These are phyloP conservation scores for Hylaea fasciaria DNA, from an alignment of 2,888 invertebrate genomes.

Conservation along the genomic window DNA sequence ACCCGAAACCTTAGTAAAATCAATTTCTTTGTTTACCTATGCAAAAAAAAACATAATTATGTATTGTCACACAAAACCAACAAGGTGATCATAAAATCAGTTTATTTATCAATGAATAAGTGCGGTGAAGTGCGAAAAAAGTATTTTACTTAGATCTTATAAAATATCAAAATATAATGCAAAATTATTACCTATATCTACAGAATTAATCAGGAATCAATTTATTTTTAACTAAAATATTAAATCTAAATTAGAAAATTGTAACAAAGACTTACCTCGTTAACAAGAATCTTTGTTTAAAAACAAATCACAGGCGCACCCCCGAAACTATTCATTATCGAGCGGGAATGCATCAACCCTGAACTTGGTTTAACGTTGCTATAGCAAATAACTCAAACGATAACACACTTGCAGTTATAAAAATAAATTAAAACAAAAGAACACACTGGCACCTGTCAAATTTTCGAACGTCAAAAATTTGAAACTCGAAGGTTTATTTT, in stretches of 20 bases:
- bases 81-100: too few relatives aligned
- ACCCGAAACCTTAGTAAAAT: too few relatives aligned
- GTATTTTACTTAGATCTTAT: background rate
- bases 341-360: conserved; percentile 82
- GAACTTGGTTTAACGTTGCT: conserved; percentile 78
- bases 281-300: conserved; percentile 38
- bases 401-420: conserved; percentile 55
- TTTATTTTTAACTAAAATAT: too few relatives aligned
- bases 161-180: too few relatives aligned
- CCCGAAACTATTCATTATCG: conserved; percentile 71
- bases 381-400: conserved; percentile 58
- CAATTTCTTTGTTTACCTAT: too few relatives aligned
- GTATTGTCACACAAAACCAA: too few relatives aligned
- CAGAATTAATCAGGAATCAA: too few relatives aligned
- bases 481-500: conserved; percentile 44
- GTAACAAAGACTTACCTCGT: conserved; percentile 34
- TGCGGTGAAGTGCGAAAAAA: background rate
- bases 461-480: conserved; percentile 51
- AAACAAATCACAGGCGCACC: conserved; percentile 45
- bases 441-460: conserved; percentile 55
- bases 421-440: conserved; percentile 49
- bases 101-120: too few relatives aligned
- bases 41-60: too few relatives aligned
- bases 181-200: too few relatives aligned
- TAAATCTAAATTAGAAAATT: too few relatives aligned